Percentiles rank a stretch among this genome's conserved stretches.
phyloP scores from a whole-genome alignment of 2,113 vertebrate species.

The Lagopus muta region DNA sequence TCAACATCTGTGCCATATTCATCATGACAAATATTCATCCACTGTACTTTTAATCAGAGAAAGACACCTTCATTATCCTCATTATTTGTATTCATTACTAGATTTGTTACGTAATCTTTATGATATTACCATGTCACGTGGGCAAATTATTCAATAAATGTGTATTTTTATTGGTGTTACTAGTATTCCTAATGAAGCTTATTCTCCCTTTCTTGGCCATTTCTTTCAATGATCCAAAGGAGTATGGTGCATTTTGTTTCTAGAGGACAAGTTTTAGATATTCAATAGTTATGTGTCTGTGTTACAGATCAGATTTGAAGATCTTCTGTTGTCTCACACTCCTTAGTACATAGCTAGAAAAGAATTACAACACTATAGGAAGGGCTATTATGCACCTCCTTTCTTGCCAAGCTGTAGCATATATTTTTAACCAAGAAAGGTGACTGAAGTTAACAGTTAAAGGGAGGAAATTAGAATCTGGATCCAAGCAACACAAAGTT shows the following conservation, averaged over 20 bases:
- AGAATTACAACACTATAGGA: not conserved
- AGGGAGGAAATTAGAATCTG: no score
- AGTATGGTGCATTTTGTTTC: not conserved
- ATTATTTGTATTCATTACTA: not conserved
- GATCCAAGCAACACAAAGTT: not conserved
- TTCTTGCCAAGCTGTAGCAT: not conserved
- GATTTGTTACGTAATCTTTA: not conserved
- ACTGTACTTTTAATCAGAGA: not conserved
- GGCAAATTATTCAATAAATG: not conserved
- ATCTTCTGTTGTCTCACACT: no score
- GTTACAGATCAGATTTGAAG: not conserved
- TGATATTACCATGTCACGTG: not conserved
- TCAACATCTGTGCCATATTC: not conserved
- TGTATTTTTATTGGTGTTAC: not conserved
- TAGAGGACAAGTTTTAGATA: not conserved
- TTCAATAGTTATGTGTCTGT: not conserved
- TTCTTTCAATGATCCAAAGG: not conserved
- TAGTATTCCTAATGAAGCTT: not conserved
- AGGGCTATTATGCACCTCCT: not conserved
- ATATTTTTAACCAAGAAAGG: not conserved
- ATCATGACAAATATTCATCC: not conserved
- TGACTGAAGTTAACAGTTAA: not conserved
- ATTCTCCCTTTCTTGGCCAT: not conserved
- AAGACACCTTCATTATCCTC: not conserved
- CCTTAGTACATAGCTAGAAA: not conserved